Evolutionary conservation across 2,113 vertebrate genomes (phyloP), one percentile per base, ranked within the genome.

Genomic region (Xenus cinereus): DNA sequence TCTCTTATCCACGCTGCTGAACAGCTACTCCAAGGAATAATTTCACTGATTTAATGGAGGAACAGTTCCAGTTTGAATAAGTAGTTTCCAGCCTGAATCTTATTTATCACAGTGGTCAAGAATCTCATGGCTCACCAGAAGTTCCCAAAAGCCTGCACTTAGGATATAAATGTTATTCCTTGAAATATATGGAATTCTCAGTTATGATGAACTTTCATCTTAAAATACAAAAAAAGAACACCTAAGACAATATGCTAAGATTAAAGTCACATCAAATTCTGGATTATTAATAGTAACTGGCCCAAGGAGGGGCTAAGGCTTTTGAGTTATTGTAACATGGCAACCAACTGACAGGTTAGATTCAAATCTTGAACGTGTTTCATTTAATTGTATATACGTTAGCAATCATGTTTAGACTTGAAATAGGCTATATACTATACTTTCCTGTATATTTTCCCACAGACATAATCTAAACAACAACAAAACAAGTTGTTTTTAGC

Each of bases 371-470:
- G 62, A 89, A 90, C 84, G 73, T 87, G 81, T 77, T 95, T 90
- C 76, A 85, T 91, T 96, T 95, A 94, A 91, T 81, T 79, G 79
- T 85, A 95, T 94, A 94, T 78, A 92, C 4, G 9, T 85, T 95
- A 79, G 45, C 51, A 75, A 90, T 95, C 96, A 63, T 97, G 97
- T 95, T 96, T 94, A 69, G 96, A 97, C 97, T 96, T 97, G 97
- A 95, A 89, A 43, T 12, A 90, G 51, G 46, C 92, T 87, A 88
- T 90, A 95, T 75, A 64, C 81, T 67, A 87, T 46, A 84, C 69
- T 95, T 94, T 90, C 67, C 89, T 88, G 89, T 94, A 68, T 95
- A 87, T 95, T 97, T 97, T 97, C 97, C 96, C 97, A 97, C 95
- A 97, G 94, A 96, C 6, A 0, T 72, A 90, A 97, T 87, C 93